Evolutionary conservation across 1,140 invertebrate species (phyloP).

Genomic region (Drosophila cardini): DNA sequence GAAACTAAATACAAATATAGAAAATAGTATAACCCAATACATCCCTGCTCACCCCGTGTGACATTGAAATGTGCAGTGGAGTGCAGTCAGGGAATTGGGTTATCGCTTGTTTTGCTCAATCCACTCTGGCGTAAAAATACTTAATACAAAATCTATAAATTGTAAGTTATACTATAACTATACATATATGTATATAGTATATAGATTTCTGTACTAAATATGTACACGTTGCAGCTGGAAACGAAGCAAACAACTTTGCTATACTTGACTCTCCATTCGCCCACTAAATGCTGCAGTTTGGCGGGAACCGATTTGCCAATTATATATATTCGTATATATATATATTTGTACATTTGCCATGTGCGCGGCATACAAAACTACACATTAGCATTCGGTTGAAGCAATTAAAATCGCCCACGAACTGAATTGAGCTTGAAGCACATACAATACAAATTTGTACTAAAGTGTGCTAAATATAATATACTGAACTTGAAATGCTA

Average conservation of each 20-base stretch:
- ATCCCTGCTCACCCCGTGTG: conserved; percentile 22
- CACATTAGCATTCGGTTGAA: conserved; percentile 45
- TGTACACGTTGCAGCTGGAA: conserved; percentile 23
- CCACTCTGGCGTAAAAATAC: conserved; percentile 24
- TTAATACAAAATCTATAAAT: conserved; percentile 43
- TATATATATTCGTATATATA: conserved; percentile 12
- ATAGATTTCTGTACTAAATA: too few relatives aligned
- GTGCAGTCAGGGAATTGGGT: conserved; percentile 47
- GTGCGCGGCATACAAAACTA: conserved; percentile 47
- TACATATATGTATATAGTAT: conserved; percentile 6
- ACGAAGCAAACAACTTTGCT: conserved; percentile 42
- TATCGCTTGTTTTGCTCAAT: conserved; percentile 47
- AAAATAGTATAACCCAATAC: background rate
- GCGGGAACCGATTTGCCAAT: conserved; percentile 19
- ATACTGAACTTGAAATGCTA: conserved; percentile 10
- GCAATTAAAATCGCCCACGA: conserved; percentile 54
- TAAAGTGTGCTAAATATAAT: conserved; percentile 17
- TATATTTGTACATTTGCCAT: conserved; percentile 34
- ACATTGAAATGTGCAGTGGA: conserved; percentile 51
- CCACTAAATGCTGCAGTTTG: conserved; percentile 33
- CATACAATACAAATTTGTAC: conserved; percentile 1
- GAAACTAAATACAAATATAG: conserved; percentile 33
- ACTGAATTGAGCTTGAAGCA: conserved; percentile 10
- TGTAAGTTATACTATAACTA: conserved; percentile 32
- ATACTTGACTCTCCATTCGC: conserved; percentile 28